These are phyloP conservation scores for Mungos mungo DNA, from an alignment of 2,113 vertebrate species.

Conservation along the genomic window DNA sequence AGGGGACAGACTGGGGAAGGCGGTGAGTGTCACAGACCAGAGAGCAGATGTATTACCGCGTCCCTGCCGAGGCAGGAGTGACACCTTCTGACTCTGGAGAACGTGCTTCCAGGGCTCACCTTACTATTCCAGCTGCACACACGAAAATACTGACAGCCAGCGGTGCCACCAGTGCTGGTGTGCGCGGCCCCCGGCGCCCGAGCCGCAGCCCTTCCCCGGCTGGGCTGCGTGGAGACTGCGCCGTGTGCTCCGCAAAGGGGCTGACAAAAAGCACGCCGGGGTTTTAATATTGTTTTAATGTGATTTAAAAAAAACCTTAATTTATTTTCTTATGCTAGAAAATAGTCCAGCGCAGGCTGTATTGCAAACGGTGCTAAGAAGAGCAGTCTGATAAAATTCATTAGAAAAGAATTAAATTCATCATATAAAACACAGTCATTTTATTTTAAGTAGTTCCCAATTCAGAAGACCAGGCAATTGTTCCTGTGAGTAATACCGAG, in stretches of 20 bases:
- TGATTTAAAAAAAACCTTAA: constrained; percentile 45
- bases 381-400: constrained; percentile 69
- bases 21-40: constrained; percentile 75
- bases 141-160: constrained; percentile 66
- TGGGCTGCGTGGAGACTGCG: accelerated
- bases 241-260: not conserved
- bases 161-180: accelerated
- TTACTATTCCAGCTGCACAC: not conserved
- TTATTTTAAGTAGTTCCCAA: constrained; percentile 69
- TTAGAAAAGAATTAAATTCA: constrained; percentile 72
- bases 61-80: constrained; percentile 67
- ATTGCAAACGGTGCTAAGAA: constrained; percentile 13
- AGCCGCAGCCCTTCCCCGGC: not conserved
- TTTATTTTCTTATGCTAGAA: not conserved
- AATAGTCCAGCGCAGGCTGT: constrained; percentile 19
- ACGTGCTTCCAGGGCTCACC: constrained; percentile 10
- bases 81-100: constrained; percentile 78
- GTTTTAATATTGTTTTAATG: constrained; percentile 41
- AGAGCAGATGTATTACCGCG: constrained; percentile 77
- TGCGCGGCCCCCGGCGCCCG: not conserved
- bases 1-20: constrained; percentile 69
- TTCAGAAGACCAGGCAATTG: constrained; percentile 60
- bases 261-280: not conserved
- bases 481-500: constrained; percentile 55
- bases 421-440: constrained; percentile 69